A percentile compares a stretch with the other conserved stretches of the same genome.
phyloP scores from a whole-genome alignment of 1,140 invertebrate genomes.

The Drosophila nigromelanica region DNA sequence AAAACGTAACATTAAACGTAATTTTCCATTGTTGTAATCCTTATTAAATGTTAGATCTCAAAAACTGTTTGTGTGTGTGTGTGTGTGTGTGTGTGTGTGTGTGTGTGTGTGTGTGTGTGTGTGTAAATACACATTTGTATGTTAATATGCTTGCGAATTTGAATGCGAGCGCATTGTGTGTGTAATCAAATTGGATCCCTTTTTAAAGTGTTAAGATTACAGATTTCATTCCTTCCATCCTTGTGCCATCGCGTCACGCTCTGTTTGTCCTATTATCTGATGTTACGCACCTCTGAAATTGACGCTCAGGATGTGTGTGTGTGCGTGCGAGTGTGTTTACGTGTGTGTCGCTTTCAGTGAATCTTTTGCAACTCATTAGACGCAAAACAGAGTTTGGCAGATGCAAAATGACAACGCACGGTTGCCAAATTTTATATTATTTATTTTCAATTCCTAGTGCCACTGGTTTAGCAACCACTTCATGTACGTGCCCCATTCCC shows the following conservation, averaged over 20 bases:
- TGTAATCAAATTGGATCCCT: constrained; percentile 68
- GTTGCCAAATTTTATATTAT: constrained; percentile 56
- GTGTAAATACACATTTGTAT: constrained; percentile 55
- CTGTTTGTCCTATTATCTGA: constrained; percentile 60
- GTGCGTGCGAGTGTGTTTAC: background rate
- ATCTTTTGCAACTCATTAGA: constrained; percentile 50
- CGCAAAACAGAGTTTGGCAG: constrained; percentile 32
- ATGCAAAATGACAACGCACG: constrained; percentile 44
- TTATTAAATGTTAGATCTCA: constrained; percentile 61
- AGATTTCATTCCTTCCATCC: constrained; percentile 62
- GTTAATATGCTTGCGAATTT: constrained; percentile 64
- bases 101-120: constrained; percentile 21
- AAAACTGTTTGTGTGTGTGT: constrained; percentile 28
- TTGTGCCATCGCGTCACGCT: constrained; percentile 47
- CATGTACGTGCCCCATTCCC: background rate
- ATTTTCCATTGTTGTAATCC: constrained; percentile 73
- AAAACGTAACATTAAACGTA: constrained; percentile 70
- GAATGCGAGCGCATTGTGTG: constrained; percentile 49
- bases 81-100: background rate
- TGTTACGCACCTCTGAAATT: constrained; percentile 45
- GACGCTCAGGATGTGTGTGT: background rate
- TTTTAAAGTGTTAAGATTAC: constrained; percentile 63
- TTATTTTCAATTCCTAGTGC: constrained; percentile 66
- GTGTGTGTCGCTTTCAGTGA: background rate
- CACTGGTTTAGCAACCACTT: constrained; percentile 1